Evolutionary conservation across 2,888 invertebrate genomes (phyloP), one percentile per base, ranked within the genome.

Genomic region (Blastobasis lacticolella): DNA sequence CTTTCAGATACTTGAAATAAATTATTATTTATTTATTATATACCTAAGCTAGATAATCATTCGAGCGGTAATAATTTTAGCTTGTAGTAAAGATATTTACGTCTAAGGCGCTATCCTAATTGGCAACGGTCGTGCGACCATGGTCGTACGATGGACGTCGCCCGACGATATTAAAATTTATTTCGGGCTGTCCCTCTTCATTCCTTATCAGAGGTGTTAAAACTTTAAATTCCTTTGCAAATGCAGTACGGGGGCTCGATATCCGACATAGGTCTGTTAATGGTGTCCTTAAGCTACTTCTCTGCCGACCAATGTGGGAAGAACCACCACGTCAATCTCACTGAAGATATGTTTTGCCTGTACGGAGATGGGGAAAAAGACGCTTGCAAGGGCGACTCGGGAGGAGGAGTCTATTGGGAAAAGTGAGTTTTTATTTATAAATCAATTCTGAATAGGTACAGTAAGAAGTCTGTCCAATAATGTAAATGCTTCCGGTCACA

Each of bases 371-470:
- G 75, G 0, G n/a, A 23, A 5, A 60, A 66, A 6, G 85, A 85
- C 49, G 72, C 78, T 0, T 86, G 85, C 54, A 73, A 68, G 51
- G 84, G 84, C 0, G 83, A 85, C 56, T 85, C 85, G 0, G 85
- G 84, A 0, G 81, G 81, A 1, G 79, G 77, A 0, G 76, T 85
- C 0, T 43, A 75, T 6, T 84, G 84, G 82, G 69, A 71, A 3
- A 68, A 68, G 85, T 85, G 61, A 64, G 67, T 6, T 9, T 40
- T 1, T 1, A 42, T 42, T 42, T 23, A 2, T 23, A 23, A 23
- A 2, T 3, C 1, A 23, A 23, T 3, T 2, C 23, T 23, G 23
- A 23, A 23, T 23, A 23, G 23, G 23, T 23, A 23, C 23, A 3
- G 23, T 23, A 23, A 23, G 23, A 23, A 23, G 23, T 23, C 23